These are phyloP conservation scores for Sebastes schlegelii DNA, from an alignment of 2,113 vertebrate species.

Conservation along the genomic window DNA sequence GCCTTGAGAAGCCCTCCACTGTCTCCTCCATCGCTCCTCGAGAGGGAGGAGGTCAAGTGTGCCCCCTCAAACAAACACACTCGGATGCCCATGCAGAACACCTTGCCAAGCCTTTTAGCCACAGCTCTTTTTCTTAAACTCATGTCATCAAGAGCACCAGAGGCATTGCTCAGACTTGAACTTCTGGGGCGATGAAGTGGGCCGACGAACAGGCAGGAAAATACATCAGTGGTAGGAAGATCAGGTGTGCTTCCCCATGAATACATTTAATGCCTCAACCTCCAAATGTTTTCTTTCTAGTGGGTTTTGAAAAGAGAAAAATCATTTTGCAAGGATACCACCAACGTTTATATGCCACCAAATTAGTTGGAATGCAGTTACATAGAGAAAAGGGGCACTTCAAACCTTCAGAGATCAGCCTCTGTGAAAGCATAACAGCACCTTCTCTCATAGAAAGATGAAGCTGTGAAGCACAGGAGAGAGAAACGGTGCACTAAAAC, in stretches of 20 bases:
- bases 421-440: background rate
- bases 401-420: background rate
- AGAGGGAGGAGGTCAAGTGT: slow-evolving; percentile 85
- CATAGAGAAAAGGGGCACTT: background rate
- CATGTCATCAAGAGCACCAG: slow-evolving; percentile 66
- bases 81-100: slow-evolving; percentile 83
- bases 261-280: slow-evolving; percentile 45
- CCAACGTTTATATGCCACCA: background rate
- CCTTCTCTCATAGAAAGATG: background rate
- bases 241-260: slow-evolving; percentile 27
- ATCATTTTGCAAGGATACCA: background rate
- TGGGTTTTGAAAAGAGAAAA: slow-evolving; percentile 29
- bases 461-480: background rate
- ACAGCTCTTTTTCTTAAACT: slow-evolving; percentile 75
- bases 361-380: slow-evolving; percentile 2
- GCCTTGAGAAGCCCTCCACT: slow-evolving; percentile 81
- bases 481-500: background rate
- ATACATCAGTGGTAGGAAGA: slow-evolving; percentile 30
- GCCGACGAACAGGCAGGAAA: slow-evolving; percentile 22
- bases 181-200: slow-evolving; percentile 34
- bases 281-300: slow-evolving; percentile 37
- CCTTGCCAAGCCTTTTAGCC: slow-evolving; percentile 77
- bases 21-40: slow-evolving; percentile 77
- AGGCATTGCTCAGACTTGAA: slow-evolving; percentile 58
- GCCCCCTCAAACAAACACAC: slow-evolving; percentile 80